A percentile compares a stretch with the other conserved stretches of the same genome.
phyloP scores from a whole-genome alignment of 2,888 invertebrate species.

The Zelleria hepariella region DNA sequence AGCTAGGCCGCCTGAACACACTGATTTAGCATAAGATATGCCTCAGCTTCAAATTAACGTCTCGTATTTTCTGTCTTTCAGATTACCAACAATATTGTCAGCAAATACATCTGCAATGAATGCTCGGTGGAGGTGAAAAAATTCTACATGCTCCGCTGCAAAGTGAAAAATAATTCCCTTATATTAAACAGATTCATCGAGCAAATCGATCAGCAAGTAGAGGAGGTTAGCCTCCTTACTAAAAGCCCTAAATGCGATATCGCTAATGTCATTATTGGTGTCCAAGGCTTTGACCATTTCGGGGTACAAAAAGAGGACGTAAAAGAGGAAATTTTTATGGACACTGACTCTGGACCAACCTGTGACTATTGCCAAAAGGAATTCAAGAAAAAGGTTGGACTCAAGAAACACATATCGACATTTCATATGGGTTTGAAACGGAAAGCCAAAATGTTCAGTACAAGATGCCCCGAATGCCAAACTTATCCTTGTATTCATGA shows the following conservation, averaged over 20 bases:
- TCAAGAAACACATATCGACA: not conserved
- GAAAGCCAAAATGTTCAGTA: constrained; percentile 17
- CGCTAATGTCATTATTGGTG: not conserved
- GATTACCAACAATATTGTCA: not conserved
- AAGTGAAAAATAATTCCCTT: not conserved
- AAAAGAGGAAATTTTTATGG: not conserved
- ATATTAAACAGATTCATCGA: not conserved
- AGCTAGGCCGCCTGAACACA: too few relatives aligned
- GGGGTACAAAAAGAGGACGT: not conserved
- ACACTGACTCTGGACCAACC: not conserved
- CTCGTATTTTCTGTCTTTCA: not conserved
- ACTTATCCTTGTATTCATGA: constrained; percentile 39
- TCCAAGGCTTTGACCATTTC: not conserved
- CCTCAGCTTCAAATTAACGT: too few relatives aligned
- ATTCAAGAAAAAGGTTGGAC: not conserved
- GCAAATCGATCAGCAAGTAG: not conserved
- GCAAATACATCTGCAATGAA: not conserved
- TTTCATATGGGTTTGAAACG: not conserved
- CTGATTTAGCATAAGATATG: too few relatives aligned
- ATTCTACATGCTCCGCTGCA: not conserved
- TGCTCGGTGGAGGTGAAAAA: not conserved
- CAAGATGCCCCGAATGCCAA: constrained; percentile 26
- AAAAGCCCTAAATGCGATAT: not conserved
- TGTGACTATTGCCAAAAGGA: not conserved
- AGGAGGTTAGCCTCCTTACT: not conserved